Evolutionary conservation across 2,888 invertebrate species (phyloP), one percentile per base, ranked within the genome.

Genomic region (Enchytraeus crypticus): DNA sequence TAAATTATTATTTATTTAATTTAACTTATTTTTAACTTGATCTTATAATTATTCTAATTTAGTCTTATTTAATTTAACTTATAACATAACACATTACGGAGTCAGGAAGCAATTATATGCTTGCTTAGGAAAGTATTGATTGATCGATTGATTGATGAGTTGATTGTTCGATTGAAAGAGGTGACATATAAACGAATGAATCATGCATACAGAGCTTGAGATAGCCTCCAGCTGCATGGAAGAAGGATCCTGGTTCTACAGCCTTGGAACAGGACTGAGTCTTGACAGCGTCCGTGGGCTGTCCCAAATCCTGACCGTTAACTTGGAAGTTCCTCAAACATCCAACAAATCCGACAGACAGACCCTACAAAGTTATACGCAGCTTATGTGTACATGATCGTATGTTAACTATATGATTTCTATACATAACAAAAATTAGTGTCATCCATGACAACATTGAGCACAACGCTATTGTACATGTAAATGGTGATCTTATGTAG

Each of bases 191-290:
- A 46, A 26, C 4, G 5, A 14, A 46, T 23, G 46, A n/a, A 21
- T 45, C 3, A 45, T 46, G 21, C 80, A 77, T 77, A 84, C 83
- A 73, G 64, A 87, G 83, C 81, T 85, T 87, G 60, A 81, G 68
- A 64, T 78, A 77, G 56, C 91, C 91, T 61, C 87, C 86, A 0
- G 85, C 84, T 2, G 86, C 85, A 51, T 85, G 86, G 81, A 95
- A 92, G 85, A 88, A 95, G 0, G 88, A 83, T 3, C 95, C 95
- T 2, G 81, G 78, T 75, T 92, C 90, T 21, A 89, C 85, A 63
- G 85, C 83, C 61, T 87, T 86, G 0, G 87, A 86, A 77, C 95
- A 95, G 0, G 88, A 87, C 46, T 68, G 57, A 1, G 69, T 69
- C 30, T 34, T 54, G 0, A 66, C 63, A 29, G 67, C 80, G 14